Percentiles rank a stretch among this genome's conserved stretches.
Evolutionary conservation across 2,797 vertebrate genomes (phyloP).

Genomic region (Brachyalestes nurse): DNA sequence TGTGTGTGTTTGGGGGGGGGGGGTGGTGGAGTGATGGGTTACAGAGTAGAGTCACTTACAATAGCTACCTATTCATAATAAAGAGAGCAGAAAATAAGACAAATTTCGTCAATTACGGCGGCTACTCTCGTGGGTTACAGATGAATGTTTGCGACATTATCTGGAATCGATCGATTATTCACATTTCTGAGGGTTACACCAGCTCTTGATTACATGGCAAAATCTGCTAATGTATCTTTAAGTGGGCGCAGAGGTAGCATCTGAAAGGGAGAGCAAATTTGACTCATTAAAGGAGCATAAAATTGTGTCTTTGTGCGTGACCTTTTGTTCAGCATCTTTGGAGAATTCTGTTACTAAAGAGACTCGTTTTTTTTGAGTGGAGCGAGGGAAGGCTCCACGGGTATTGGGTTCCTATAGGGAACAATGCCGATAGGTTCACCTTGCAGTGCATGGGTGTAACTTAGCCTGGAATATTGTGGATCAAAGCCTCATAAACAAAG

Average conservation of each 20-base stretch:
- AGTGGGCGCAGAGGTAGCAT: constrained; percentile 38
- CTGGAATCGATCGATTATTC: constrained; percentile 32
- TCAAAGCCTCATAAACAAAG: constrained; percentile 72
- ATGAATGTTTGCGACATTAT: constrained; percentile 3
- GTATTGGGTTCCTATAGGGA: constrained; percentile 71
- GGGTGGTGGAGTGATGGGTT: too few relatives aligned
- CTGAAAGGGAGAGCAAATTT: constrained; percentile 57
- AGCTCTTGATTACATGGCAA: constrained; percentile 36
- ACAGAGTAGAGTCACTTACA: background rate
- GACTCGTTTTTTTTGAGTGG: constrained; percentile 54
- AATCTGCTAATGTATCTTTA: constrained; percentile 56
- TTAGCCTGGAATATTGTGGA: constrained; percentile 73
- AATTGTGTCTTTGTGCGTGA: constrained; percentile 69
- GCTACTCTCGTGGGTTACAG: background rate
- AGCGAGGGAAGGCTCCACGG: constrained; percentile 67
- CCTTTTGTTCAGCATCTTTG: constrained; percentile 72
- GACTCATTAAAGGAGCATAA: constrained; percentile 67
- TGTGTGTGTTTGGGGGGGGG: too few relatives aligned
- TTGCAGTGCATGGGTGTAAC: constrained; percentile 72
- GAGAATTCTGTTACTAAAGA: constrained; percentile 69
- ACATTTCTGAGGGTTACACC: constrained; percentile 34
- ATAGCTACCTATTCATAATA: background rate
- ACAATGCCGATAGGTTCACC: constrained; percentile 72
- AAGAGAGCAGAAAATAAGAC: constrained; percentile 11
- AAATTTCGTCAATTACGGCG: background rate